Percentiles rank a stretch among this genome's conserved stretches.
phyloP scores from a whole-genome alignment of 2,113 vertebrate genomes.

The Oryzias woworae region DNA sequence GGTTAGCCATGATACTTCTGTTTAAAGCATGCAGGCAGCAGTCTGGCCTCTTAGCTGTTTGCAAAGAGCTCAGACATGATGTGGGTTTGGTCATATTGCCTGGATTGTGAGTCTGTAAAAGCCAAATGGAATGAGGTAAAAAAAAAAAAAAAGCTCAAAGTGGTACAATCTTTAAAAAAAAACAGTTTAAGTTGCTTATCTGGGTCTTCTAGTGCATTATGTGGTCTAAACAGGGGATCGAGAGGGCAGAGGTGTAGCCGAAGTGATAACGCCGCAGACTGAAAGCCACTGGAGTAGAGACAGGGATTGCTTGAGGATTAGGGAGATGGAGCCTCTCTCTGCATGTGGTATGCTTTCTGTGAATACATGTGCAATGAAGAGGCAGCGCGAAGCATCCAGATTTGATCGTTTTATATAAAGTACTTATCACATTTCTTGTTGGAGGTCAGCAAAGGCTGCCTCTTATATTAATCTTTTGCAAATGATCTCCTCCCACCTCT shows the following conservation, averaged over 20 bases:
- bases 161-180: conserved; percentile 37
- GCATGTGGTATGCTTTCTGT: conserved; percentile 47
- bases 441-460: conserved; percentile 22
- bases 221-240: conserved; percentile 50
- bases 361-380: conserved; percentile 47
- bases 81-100: conserved; percentile 14
- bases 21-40: conserved; percentile 10
- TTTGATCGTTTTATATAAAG: conserved; percentile 54
- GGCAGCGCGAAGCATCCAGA: conserved; percentile 46
- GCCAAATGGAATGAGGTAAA: conserved; percentile 16
- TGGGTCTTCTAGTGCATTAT: conserved; percentile 49
- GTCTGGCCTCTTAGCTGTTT: conserved; percentile 10
- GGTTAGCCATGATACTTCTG: conserved; percentile 43
- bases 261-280: conserved; percentile 38
- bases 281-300: conserved; percentile 28
- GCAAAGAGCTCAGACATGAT: conserved; percentile 30
- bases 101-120: conserved; percentile 27
- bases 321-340: conserved; percentile 61
- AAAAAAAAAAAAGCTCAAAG: background rate
- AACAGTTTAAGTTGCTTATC: conserved; percentile 59
- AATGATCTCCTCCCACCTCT: conserved; percentile 26
- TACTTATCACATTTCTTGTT: conserved; percentile 61
- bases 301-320: conserved; percentile 57
- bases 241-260: conserved; percentile 28
- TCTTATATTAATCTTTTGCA: conserved; percentile 15